Conservation (phyloP, 1,140 invertebrate genomes). For the Lanistes nyassanus region DNA sequence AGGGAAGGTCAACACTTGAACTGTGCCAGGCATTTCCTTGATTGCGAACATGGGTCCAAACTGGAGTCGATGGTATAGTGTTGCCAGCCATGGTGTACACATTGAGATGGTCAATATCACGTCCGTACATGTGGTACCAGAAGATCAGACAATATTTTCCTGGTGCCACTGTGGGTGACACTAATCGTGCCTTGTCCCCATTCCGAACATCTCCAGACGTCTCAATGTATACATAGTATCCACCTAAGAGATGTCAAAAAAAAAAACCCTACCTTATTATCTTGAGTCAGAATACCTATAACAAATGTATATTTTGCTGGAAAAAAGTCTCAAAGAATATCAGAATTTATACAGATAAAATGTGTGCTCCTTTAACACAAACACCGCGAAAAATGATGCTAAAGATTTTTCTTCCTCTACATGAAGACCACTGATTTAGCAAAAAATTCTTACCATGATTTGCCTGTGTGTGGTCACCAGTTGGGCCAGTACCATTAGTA, state of each 20-base stretch:
- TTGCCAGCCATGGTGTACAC: conserved; percentile 41
- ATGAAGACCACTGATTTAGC: neutral
- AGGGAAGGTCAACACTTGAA: conserved; percentile 40
- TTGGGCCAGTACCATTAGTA: conserved; percentile 42
- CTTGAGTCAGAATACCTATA: no score
- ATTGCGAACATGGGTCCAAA: conserved; percentile 50
- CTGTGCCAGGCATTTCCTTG: conserved; percentile 56
- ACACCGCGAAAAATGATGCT: neutral
- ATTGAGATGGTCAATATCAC: conserved; percentile 52
- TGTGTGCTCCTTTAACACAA: no score
- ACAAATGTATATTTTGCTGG: no score
- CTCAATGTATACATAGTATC: conserved; percentile 56
- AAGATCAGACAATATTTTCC: conserved; percentile 60
- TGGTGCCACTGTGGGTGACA: conserved; percentile 41
- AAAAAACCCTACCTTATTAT: no score
- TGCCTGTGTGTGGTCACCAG: conserved; percentile 46
- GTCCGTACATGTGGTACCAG: conserved; percentile 60
- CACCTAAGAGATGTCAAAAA: conserved; percentile 30
- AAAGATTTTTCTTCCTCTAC: neutral
- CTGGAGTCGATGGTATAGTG: conserved; percentile 37
- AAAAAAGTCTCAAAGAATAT: no score
- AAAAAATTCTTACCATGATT: conserved; percentile 6
- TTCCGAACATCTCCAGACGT: conserved; percentile 28
- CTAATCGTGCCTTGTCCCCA: conserved; percentile 47
- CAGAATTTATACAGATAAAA: no score